These are phyloP conservation scores for Nematostella vectensis DNA, from an alignment of 92 coral and sea anemone species.

Conservation along the genomic window DNA sequence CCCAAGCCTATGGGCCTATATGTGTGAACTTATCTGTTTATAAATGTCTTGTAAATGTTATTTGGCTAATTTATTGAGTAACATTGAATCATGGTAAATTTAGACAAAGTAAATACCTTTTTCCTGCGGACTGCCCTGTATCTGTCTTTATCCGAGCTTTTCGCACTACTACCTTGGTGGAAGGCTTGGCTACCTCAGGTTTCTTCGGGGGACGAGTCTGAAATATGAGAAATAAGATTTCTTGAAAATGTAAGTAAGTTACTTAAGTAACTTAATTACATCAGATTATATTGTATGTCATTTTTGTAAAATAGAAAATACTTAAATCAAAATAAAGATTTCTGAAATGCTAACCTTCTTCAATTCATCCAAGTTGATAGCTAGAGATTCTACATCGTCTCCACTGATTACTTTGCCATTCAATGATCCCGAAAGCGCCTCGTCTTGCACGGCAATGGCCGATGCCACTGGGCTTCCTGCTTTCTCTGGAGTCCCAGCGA, in stretches of 20 bases:
- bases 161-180: slow-evolving; percentile 58
- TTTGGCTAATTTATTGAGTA: too few species aligned
- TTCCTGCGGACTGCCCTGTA: slow-evolving; percentile 43
- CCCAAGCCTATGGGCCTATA: too few species aligned
- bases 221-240: too few species aligned
- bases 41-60: too few species aligned
- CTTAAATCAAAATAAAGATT: too few species aligned
- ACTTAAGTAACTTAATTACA: too few species aligned
- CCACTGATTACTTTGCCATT: slow-evolving; percentile 73
- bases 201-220: slow-evolving; percentile 85
- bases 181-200: slow-evolving; percentile 65
- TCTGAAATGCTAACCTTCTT: slow-evolving; percentile 64
- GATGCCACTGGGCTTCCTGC: slow-evolving; percentile 80
- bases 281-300: too few species aligned
- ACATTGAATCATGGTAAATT: too few species aligned
- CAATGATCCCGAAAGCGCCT: slow-evolving; percentile 34
- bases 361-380: slow-evolving; percentile 74
- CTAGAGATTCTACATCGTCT: slow-evolving; percentile 89
- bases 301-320: too few species aligned
- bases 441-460: slow-evolving; percentile 57
- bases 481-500: slow-evolving; percentile 95
- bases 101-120: slow-evolving; percentile 34
- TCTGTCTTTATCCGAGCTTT: slow-evolving; percentile 66
- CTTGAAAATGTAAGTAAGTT: too few species aligned
- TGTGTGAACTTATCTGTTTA: too few species aligned